A percentile compares a stretch with the other conserved stretches of the same genome.
These are phyloP conservation scores for Habrosyne pyritoides DNA, from an alignment of 2,888 invertebrate genomes.

Conservation along the genomic window DNA sequence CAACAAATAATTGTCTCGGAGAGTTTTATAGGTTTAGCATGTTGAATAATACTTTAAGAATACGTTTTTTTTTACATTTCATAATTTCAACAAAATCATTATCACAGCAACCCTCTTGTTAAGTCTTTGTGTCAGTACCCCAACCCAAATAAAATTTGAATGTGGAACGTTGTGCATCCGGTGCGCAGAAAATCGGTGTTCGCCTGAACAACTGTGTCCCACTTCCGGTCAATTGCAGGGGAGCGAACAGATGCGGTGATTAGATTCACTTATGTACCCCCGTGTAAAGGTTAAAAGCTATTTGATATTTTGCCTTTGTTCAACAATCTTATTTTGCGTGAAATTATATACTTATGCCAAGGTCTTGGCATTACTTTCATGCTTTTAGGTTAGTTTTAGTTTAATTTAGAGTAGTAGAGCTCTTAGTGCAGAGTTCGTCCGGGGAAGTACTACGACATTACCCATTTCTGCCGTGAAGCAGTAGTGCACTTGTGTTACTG, in stretches of 20 bases:
- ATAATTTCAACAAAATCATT: conserved; percentile 32
- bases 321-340: background rate
- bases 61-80: conserved; percentile 17
- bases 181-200: conserved; percentile 80
- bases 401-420: no score
- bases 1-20: no score
- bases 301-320: conserved; percentile 51
- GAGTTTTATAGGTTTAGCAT: no score
- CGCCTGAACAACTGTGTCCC: conserved; percentile 78
- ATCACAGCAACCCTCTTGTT: conserved; percentile 57
- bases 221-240: conserved; percentile 78
- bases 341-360: background rate
- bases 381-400: background rate
- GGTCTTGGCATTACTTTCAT: background rate
- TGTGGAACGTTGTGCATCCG: conserved; percentile 80
- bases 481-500: no score
- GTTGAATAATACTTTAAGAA: no score
- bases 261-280: conserved; percentile 71
- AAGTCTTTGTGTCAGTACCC: conserved; percentile 56
- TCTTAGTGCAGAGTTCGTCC: no score
- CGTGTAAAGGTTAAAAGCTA: conserved; percentile 63
- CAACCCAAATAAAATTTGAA: conserved; percentile 80
- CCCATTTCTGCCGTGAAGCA: no score
- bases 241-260: conserved; percentile 79
- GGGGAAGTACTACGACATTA: no score